Evolutionary conservation across 2,113 vertebrate genomes (phyloP), one percentile per base, ranked within the genome.

Genomic region (Crotophaga sulcirostris): DNA sequence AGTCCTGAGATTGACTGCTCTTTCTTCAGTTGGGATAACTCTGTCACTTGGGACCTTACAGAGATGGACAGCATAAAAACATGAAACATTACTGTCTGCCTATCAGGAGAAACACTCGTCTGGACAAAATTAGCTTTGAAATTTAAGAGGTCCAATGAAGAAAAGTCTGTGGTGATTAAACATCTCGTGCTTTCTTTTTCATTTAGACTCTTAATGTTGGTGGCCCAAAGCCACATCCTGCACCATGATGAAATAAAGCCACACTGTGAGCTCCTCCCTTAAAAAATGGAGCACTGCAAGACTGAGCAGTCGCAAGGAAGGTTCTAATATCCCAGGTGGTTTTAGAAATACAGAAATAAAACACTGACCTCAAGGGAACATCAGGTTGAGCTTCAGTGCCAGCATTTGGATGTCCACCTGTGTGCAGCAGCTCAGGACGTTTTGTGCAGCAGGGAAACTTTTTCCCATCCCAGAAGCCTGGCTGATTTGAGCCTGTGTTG

Each of bases 181-280:
- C 25, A 24, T 7, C 58, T 68, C 0, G 0, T 68, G 86, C 34
- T 70, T 63, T 34, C 51, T 67, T 90, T 84, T 74, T 55, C 10
- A 2, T 54, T 40, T 54, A 49, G 18, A 49, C 47, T 84, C 5
- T 18, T 84, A 49, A 81, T 36, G 47, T 62, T 25, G 49, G 13
- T 59, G n/a, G 10, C 76, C 17, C 33, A 47, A 83, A 95, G 85
- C 94, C 90, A 95, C 92, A 93, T 96, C 94, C 90, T 96, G 94
- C 38, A 21, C 33, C 9, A 4, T 56, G 64, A 52, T 60, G 85
- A 90, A 93, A 88, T 59, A 68, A 84, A 89, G 52, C 38, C 82
- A 64, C 18, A 0, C 14, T 20, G 44, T 31, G 33, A 13, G 63
- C 72, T 62, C n/a, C 89, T 67, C 12, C 15, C 72, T 86, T 72